Evolutionary conservation across 2,797 vertebrate species (phyloP), one percentile per base, ranked within the genome.

Genomic region (Hipposideros larvatus): DNA sequence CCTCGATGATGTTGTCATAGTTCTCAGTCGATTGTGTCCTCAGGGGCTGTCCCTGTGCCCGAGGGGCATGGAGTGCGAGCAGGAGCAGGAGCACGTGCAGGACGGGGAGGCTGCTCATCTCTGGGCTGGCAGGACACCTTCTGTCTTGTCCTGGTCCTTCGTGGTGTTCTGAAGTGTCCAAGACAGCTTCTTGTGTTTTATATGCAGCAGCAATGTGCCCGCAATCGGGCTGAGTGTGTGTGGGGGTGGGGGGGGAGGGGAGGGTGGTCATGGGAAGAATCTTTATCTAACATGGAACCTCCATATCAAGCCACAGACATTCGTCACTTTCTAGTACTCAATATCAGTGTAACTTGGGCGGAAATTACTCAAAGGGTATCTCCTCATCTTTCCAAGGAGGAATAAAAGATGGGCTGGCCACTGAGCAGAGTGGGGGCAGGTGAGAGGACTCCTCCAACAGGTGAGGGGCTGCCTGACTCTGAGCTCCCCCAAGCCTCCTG

Each of bases 241-340:
- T 34, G 34, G 0, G 0, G 48, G 19, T 2, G 3, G 75, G 31
- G 34, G 4, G 51, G 24, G 26, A 2, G 37, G 37, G 37, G 37
- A 37, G 34, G 37, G 37, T 13, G 16, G 80, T 43, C 24, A 26
- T 95, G n/a, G 63, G 95, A 96, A 94, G 96, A 82, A 96, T 90
- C 94, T 90, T 95, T 96, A 97, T 97, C 96, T 97, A 37, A 80
- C 51, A 55, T 80, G 90, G 96, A 97, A 97, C 95, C 96, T 96
- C 90, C 92, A 70, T 61, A 59, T 80, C 51, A 96, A 98, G 97
- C 97, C 97, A 97, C 97, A 98, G 66, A 70, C 96, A 93, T 93
- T 96, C 90, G 68, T 97, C 95, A 87, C 91, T 91, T 96, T 95
- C 88, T 97, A 93, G 86, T 91, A 48, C 53, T 91, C 2, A 2